Evolutionary conservation across 2,113 vertebrate genomes (phyloP).

Genomic region (Psophia crepitans): DNA sequence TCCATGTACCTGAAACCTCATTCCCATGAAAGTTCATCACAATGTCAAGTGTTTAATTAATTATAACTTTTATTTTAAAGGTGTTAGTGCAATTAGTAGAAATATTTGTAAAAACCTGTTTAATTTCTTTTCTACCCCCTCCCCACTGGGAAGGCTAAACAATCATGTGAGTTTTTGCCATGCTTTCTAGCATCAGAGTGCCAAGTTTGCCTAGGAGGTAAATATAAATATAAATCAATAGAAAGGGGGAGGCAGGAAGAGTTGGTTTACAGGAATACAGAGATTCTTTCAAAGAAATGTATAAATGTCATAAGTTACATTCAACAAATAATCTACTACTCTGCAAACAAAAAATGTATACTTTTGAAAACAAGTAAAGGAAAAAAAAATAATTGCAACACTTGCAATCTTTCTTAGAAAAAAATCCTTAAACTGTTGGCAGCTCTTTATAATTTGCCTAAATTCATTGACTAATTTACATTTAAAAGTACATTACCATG

Average conservation of each 20-base stretch:
- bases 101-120: neutral
- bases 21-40: neutral
- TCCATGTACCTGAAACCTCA: neutral
- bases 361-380: neutral
- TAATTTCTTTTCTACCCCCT: neutral
- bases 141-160: neutral
- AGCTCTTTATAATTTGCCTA: neutral
- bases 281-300: neutral
- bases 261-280: neutral
- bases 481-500: neutral
- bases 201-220: neutral
- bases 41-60: neutral
- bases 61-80: neutral
- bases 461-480: constrained; percentile 11
- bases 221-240: neutral
- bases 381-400: neutral
- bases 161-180: neutral
- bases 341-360: neutral
- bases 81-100: neutral
- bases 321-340: neutral
- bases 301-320: neutral
- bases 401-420: neutral
- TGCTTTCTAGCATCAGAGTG: neutral
- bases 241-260: neutral
- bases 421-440: neutral